Evolutionary conservation across 2,113 vertebrate species (phyloP).

Genomic region (Oplegnathus fasciatus): DNA sequence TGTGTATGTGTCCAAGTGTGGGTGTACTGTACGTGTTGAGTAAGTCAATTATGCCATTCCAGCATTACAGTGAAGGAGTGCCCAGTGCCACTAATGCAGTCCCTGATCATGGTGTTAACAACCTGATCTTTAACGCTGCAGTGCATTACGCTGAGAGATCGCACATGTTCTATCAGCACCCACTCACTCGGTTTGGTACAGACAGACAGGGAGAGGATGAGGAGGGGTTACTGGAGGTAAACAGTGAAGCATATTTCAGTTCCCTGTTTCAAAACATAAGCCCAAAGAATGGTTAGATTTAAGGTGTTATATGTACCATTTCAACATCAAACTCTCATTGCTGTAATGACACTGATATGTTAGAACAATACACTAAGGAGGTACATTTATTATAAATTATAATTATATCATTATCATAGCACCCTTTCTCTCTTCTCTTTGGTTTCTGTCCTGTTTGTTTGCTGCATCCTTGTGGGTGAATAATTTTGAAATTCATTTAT

Average conservation of each 20-base stretch:
- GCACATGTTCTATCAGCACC: conserved; percentile 70
- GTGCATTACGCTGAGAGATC: conserved; percentile 73
- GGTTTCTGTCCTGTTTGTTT: not conserved
- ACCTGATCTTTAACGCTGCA: conserved; percentile 76
- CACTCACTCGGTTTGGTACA: conserved; percentile 70
- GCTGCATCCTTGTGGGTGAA: not conserved
- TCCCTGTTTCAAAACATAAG: conserved; percentile 28
- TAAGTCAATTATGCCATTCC: conserved; percentile 76
- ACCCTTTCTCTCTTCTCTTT: not conserved
- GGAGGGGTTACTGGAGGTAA: conserved; percentile 37
- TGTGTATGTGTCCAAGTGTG: conserved; percentile 5
- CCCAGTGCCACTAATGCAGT: conserved; percentile 80
- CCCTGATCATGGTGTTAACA: conserved; percentile 80
- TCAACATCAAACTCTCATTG: no score
- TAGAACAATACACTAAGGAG: not conserved
- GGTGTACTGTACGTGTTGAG: conserved; percentile 58
- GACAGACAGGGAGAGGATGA: conserved; percentile 53
- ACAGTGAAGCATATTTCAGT: conserved; percentile 23
- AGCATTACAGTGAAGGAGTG: conserved; percentile 72
- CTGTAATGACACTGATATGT: not conserved
- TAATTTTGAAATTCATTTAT: not conserved
- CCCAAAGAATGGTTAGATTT: not conserved
- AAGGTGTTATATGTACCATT: no score
- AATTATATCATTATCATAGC: not conserved
- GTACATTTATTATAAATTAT: not conserved